These are phyloP conservation scores for Polietes domitor DNA, from an alignment of 2,888 invertebrate genomes.

Conservation along the genomic window DNA sequence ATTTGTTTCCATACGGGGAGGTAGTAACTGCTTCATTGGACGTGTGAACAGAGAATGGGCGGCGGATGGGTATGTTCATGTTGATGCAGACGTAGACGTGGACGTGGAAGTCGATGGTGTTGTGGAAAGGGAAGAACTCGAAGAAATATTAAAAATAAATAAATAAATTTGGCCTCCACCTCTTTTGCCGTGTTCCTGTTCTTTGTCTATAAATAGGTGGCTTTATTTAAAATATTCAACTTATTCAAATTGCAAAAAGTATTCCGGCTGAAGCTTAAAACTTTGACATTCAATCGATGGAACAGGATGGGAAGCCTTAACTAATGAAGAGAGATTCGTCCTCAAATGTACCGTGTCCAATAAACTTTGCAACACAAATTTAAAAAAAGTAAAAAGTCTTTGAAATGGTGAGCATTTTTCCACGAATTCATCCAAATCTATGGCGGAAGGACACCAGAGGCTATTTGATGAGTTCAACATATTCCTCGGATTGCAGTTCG, in stretches of 20 bases:
- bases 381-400: no score
- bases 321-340: not conserved
- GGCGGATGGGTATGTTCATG: not conserved
- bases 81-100: not conserved
- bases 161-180: not conserved
- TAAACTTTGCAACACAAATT: not conserved
- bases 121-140: not conserved
- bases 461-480: no score
- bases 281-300: not conserved
- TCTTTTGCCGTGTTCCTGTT: not conserved
- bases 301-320: not conserved
- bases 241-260: not conserved
- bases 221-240: not conserved
- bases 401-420: no score
- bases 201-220: conserved; percentile 7
- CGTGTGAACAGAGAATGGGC: not conserved
- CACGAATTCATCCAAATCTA: no score
- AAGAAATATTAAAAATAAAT: conserved; percentile 27
- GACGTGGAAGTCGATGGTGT: not conserved
- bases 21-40: not conserved
- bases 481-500: no score
- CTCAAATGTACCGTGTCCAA: not conserved
- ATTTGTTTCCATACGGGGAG: not conserved
- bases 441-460: no score
- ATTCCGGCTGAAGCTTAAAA: not conserved